phyloP scores from a whole-genome alignment of 2,113 vertebrate species.

The Thryonomys swinderianus region DNA sequence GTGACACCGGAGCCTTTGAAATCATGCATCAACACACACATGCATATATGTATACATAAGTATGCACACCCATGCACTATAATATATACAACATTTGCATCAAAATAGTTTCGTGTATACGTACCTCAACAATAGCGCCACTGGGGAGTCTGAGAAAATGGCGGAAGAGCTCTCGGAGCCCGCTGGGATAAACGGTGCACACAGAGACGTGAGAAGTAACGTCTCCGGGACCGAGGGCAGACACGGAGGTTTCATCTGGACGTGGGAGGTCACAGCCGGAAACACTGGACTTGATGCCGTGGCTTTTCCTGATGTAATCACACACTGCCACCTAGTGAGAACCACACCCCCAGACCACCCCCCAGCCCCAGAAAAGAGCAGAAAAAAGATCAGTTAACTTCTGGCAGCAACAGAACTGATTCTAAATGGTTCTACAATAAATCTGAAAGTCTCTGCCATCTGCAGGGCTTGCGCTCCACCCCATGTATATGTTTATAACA shows the following conservation, averaged over 20 bases:
- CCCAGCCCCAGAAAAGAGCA: constrained; percentile 65
- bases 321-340: constrained; percentile 94
- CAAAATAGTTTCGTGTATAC: constrained; percentile 46
- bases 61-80: background rate
- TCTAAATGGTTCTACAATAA: constrained; percentile 85
- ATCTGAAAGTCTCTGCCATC: constrained; percentile 82
- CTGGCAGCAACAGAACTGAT: constrained; percentile 83
- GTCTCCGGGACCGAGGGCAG: constrained; percentile 67
- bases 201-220: constrained; percentile 89
- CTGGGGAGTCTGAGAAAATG: constrained; percentile 93
- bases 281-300: constrained; percentile 68
- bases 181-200: constrained; percentile 90
- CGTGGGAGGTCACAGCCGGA: constrained; percentile 80
- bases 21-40: background rate
- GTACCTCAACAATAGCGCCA: constrained; percentile 94
- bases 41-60: rapidly evolving
- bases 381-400: constrained; percentile 86
- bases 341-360: constrained; percentile 56
- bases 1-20: background rate
- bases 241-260: constrained; percentile 41
- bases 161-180: constrained; percentile 89
- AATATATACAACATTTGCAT: background rate
- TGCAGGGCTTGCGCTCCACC: constrained; percentile 75
- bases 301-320: constrained; percentile 93
- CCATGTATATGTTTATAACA: constrained; percentile 83